Conservation (phyloP, 2,113 vertebrate genomes). For the Anser cygnoides region DNA sequence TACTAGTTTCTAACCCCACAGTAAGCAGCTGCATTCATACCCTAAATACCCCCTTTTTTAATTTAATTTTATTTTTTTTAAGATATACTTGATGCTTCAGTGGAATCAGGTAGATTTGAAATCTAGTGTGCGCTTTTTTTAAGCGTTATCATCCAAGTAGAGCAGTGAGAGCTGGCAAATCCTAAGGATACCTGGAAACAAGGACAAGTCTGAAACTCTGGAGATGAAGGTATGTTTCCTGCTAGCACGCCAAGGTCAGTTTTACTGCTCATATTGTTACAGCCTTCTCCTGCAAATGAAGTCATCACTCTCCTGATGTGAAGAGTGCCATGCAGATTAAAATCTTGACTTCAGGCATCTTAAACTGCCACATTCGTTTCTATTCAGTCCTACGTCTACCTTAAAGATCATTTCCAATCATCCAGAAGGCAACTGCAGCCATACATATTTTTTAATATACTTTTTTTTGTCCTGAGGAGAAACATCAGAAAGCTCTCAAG, state of each 20-base stretch:
- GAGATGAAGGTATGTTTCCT: background rate
- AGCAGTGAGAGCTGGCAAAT: background rate
- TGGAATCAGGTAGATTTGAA: background rate
- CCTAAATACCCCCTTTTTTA: too few relatives aligned
- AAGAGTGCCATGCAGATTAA: background rate
- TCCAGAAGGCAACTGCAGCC: fast-evolving
- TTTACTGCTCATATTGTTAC: background rate
- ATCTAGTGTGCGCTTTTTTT: background rate
- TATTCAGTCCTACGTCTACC: background rate
- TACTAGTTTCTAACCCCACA: background rate
- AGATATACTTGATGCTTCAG: background rate
- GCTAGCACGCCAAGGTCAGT: background rate
- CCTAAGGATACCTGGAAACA: background rate
- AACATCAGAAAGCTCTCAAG: background rate
- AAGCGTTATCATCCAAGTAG: background rate
- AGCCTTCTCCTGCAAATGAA: background rate
- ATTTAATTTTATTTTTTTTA: background rate
- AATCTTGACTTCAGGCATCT: background rate
- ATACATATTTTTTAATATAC: background rate
- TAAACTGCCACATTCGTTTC: background rate
- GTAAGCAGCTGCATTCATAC: background rate
- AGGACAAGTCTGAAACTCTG: background rate
- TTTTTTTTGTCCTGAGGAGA: background rate
- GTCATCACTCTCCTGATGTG: background rate
- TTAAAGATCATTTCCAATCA: background rate